Base-by-base conservation (phyloP, 2,113 vertebrate species). In the Phylloscopus trochilus region DNA sequence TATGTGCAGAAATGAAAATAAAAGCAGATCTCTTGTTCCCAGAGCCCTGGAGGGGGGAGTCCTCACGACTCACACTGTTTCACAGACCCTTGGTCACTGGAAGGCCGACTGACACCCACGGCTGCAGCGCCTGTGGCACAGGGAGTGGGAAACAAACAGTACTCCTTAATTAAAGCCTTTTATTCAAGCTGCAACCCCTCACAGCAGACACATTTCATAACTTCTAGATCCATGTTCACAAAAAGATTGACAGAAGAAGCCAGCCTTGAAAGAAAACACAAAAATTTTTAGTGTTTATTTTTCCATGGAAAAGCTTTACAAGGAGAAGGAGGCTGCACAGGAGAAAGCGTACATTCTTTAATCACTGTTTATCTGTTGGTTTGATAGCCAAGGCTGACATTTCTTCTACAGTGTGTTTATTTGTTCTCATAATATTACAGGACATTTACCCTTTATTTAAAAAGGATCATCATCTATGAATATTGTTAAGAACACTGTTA, bases 281-380 rank as follows among this genome's bases (percentile, higher is more conserved):
- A 24, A 11, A 6, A 22, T 83, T 77, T 90, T 81, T 52, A 68
- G 89, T 63, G 47, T 88, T 96, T 94, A 84, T 97, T 96, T 93
- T 94, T 90, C 86, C 76, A 90, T 72, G 76, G 81, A 93, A 96
- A 95, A 95, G 76, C 60, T 93, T 96, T 87, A 92, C 69, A 82
- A 69, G 82, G 63, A 92, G 55, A 82, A 89, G 63, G 63, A 85
- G 52, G 73, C 82, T 92, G 93, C 73, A 81, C 37, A 90, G 73
- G 46, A 91, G 64, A 87, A 79, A 80, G 23, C 9, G 13, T 60
- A 97, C 88, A 93, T 95, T 97, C 95, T 93, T 93, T 64, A 83
- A 75, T 90, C 72, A 88, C 60, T 92, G 82, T 87, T 94, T 90
- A 81, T 96, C 81, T 95, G 76, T 58, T 74, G 74, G 78, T 60